These are phyloP conservation scores for Mus spicilegus DNA, from an alignment of 2,113 vertebrate genomes.

Conservation along the genomic window DNA sequence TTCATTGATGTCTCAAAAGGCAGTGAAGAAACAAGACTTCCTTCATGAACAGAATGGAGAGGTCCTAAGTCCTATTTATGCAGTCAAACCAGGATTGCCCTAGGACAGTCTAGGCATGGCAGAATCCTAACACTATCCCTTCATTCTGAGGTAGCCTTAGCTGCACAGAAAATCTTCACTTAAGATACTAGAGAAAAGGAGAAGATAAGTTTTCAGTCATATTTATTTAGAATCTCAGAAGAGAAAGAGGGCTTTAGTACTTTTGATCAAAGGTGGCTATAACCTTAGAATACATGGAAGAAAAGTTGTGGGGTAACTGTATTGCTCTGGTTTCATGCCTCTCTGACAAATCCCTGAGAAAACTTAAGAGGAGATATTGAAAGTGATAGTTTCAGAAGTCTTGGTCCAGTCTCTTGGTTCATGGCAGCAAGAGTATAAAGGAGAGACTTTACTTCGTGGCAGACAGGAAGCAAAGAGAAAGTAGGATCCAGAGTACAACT, in stretches of 20 bases:
- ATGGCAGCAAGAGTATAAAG: not conserved
- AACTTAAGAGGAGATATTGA: not conserved
- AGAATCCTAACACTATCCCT: not conserved
- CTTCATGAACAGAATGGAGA: not conserved
- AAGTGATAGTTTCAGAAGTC: not conserved
- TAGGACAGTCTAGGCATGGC: not conserved
- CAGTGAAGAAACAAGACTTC: not conserved
- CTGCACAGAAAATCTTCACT: not conserved
- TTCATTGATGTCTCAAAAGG: not conserved
- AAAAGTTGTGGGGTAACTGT: not conserved
- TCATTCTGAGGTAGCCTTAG: not conserved
- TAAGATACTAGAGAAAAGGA: not conserved
- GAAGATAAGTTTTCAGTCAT: not conserved
- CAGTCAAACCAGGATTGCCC: not conserved
- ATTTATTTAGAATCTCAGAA: not conserved
- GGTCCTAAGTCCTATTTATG: not conserved
- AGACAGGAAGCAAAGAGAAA: not conserved
- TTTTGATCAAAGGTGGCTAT: not conserved
- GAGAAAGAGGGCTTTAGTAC: not conserved
- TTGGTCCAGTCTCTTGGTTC: not conserved
- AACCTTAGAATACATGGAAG: not conserved
- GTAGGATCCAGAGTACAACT: not conserved
- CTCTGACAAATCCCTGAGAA: not conserved
- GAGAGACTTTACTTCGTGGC: not conserved
- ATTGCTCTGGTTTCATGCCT: not conserved